A percentile compares a stretch with the other conserved stretches of the same genome.
phyloP scores from a whole-genome alignment of 2,888 invertebrate genomes.

The Hylaea fasciaria region DNA sequence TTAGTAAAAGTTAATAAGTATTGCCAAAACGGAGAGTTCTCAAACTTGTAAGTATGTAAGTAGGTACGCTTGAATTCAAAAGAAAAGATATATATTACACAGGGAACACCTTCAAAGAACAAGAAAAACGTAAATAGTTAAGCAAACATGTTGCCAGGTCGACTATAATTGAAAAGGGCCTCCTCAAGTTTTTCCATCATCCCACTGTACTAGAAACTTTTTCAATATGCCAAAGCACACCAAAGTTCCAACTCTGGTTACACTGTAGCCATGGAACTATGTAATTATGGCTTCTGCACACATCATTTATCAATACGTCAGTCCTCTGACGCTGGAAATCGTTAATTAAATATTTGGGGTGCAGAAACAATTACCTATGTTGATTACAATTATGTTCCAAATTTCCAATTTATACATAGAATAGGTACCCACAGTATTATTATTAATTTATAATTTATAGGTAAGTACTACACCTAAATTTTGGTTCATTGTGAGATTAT shows the following conservation, averaged over 20 bases:
- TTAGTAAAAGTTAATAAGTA: too few species aligned
- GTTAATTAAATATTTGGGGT: conserved; percentile 40
- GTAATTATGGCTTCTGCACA: conserved; percentile 29
- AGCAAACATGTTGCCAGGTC: conserved; percentile 3
- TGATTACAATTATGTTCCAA: background rate
- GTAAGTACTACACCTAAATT: too few species aligned
- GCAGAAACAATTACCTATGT: conserved; percentile 21
- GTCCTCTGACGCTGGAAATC: conserved; percentile 27
- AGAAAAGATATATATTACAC: background rate
- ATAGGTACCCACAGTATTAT: too few species aligned
- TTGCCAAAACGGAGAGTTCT: background rate
- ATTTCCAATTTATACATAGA: background rate
- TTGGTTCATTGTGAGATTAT: too few species aligned
- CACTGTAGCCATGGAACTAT: conserved; percentile 11
- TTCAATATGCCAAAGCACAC: conserved; percentile 23
- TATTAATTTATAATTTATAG: too few species aligned
- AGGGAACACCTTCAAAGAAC: background rate
- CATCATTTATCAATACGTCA: conserved; percentile 41
- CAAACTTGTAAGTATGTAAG: background rate
- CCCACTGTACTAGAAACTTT: conserved; percentile 27
- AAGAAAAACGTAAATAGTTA: conserved; percentile 9
- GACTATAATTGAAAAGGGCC: conserved; percentile 16
- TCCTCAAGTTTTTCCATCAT: conserved; percentile 32
- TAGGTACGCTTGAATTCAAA: too few species aligned
- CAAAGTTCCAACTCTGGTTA: conserved; percentile 17